Percentiles rank a stretch among this genome's conserved stretches.
Evolutionary conservation across 2,797 vertebrate species (phyloP).

Genomic region (Nasua narica): DNA sequence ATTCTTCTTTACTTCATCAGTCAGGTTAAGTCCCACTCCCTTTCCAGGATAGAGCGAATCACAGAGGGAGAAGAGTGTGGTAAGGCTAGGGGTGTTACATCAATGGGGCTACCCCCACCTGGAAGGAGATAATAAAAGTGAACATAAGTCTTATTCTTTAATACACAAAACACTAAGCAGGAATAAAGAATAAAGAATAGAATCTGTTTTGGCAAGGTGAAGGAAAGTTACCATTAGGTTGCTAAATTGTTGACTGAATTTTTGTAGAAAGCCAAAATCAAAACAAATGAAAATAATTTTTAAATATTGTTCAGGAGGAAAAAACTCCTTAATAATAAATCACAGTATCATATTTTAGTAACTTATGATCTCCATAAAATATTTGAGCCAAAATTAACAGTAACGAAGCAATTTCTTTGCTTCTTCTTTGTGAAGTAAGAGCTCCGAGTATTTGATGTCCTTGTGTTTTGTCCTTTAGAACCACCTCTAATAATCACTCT

Average conservation of each 20-base stretch:
- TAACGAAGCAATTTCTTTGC: neutral
- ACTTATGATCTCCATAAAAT: slow-evolving; percentile 34
- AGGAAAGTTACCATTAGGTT: neutral
- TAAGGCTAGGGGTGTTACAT: neutral
- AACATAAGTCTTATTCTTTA: neutral
- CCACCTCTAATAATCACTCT: neutral
- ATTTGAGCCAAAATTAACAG: neutral
- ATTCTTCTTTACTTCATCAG: neutral
- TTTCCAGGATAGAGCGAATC: neutral
- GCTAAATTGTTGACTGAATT: neutral
- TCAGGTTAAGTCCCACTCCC: neutral
- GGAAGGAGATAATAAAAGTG: neutral
- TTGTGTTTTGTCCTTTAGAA: slow-evolving; percentile 18
- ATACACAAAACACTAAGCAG: neutral
- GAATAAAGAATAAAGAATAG: neutral
- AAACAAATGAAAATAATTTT: slow-evolving; percentile 61
- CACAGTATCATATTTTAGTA: slow-evolving; percentile 54
- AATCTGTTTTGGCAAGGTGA: neutral
- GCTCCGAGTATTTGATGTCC: neutral
- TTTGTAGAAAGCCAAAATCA: neutral
- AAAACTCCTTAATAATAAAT: slow-evolving; percentile 53
- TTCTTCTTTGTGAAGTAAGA: neutral
- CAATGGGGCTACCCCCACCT: too few relatives aligned
- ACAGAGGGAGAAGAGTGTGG: neutral
- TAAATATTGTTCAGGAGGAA: slow-evolving; percentile 45